Evolutionary conservation across 1,140 invertebrate genomes (phyloP), one percentile per base, ranked within the genome.

Genomic region (Drosophila kurseongensis): DNA sequence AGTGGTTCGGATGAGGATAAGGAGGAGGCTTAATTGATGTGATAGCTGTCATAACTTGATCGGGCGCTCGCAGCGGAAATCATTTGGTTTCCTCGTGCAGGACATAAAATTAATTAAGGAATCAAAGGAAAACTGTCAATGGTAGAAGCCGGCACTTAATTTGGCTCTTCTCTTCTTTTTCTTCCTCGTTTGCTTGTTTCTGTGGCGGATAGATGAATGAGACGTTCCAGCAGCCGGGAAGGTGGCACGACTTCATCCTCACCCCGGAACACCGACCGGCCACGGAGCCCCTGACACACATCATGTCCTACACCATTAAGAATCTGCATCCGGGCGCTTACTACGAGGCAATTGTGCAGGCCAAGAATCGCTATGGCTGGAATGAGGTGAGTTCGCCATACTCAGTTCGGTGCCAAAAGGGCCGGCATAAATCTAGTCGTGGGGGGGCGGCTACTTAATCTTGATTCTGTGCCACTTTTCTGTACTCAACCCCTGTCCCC

Each of bases 301-400:
- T 93, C 61, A 94, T 94, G 93, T 94, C 93, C 7, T 94, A 94
- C 86, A 93, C 92, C 66, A 93, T 96, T 67, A 91, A 92, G 12
- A 93, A 93, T 16, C 92, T 95, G 47, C 93, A 95, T 78, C 93
- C 95, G 0, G 94, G 93, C 9, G 94, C 94, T 14, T 94, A 95
- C 50, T 96, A 95, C 92, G 95, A 96, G 78, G 95, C 95, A 7
- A 95, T 95, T 72, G 95, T 96, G 14, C 95, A 95, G 80, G 95
- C 95, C 58, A 95, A 95, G 91, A 96, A 96, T 88, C 93, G 94
- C 91, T 96, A 95, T 77, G 95, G 95, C 5, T 95, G 95, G 95
- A 95, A 95, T 75, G 95, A 95, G 92, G 94, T 95, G 32, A 88
- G 86, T 78, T 14, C 18, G 18, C 27, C 23, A 2, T 12, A 5